Evolutionary conservation across 2,113 vertebrate genomes (phyloP).

Genomic region (Herpetotheres cachinnans): DNA sequence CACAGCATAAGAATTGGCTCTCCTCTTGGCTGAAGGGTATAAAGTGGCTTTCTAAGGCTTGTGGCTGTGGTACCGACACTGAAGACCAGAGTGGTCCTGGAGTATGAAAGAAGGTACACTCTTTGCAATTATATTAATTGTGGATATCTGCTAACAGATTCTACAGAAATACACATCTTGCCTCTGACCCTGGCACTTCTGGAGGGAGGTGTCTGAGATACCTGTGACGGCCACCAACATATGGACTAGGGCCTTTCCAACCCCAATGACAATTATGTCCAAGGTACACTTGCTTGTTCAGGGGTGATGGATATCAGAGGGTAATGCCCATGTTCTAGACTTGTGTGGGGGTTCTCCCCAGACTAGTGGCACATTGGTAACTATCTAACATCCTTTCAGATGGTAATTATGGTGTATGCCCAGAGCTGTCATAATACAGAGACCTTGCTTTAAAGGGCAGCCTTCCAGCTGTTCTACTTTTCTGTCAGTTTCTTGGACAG

Average conservation of each 20-base stretch:
- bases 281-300: background rate
- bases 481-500: background rate
- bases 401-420: background rate
- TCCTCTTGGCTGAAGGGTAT: background rate
- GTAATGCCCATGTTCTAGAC: background rate
- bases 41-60: background rate
- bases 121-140: background rate
- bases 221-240: background rate
- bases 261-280: background rate
- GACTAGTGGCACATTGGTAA: background rate
- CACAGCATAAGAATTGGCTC: background rate
- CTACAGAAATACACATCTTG: background rate
- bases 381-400: background rate
- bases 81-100: background rate
- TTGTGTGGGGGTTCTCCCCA: background rate
- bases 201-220: background rate
- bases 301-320: background rate
- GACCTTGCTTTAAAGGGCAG: background rate
- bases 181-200: background rate
- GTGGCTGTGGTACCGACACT: background rate
- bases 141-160: background rate
- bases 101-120: background rate
- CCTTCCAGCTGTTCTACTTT: background rate
- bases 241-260: background rate
- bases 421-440: background rate